A percentile compares a stretch with the other conserved stretches of the same genome.
Conservation (phyloP, 2,113 vertebrate genomes). For the Gopherus flavomarginatus region DNA sequence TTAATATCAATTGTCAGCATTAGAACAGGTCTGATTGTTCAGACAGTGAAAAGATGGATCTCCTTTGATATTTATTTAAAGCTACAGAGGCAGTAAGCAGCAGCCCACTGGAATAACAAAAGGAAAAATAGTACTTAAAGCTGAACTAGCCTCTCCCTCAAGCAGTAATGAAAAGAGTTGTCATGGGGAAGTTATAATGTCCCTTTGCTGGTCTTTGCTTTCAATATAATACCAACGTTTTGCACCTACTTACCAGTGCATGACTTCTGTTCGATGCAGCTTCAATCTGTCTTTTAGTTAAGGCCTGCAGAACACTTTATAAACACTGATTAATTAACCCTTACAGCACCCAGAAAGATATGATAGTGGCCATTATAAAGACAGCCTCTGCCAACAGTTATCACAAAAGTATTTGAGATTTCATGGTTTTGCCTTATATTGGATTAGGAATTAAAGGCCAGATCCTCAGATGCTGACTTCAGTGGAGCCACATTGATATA, state of each 20-base stretch:
- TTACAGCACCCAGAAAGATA: no score
- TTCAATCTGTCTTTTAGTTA: background rate
- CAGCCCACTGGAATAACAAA: background rate
- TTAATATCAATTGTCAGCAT: background rate
- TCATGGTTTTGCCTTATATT: background rate
- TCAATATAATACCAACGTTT: background rate
- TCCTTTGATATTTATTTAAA: background rate
- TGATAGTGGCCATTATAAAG: background rate
- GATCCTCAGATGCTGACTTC: background rate
- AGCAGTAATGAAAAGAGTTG: background rate
- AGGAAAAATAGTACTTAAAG: background rate
- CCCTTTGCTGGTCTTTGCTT: background rate
- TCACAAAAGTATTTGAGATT: background rate
- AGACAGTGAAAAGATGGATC: background rate
- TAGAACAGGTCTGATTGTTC: slow-evolving; percentile 3
- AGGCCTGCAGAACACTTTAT: background rate
- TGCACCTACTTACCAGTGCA: rapidly evolving
- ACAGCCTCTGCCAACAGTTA: rapidly evolving
- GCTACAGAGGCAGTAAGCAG: background rate
- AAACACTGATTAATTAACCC: background rate
- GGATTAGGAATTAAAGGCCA: background rate
- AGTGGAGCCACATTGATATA: background rate
- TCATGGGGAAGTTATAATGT: background rate
- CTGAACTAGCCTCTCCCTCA: background rate
- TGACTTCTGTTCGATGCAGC: background rate